Evolutionary conservation across 2,888 invertebrate genomes (phyloP), one percentile per base, ranked within the genome.

Genomic region (Allacma fusca): DNA sequence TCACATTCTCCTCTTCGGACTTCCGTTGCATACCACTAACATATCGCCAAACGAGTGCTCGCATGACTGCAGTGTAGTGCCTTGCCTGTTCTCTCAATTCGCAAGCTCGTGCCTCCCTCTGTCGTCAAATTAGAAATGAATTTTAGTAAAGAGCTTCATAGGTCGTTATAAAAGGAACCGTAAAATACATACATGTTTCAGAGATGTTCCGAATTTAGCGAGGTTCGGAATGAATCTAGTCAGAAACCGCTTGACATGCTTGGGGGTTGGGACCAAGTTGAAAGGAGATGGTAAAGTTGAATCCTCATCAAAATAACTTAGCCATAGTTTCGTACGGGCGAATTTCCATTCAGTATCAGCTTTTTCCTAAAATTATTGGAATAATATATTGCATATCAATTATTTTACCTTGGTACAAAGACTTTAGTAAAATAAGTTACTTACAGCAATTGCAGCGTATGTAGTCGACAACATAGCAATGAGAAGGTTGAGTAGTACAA

Each of bases 381-480:
- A 57, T 21, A 69, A 44, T 4, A 59, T 26, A 21, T 24, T 57
- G 57, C 24, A 34, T 26, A 16, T 9, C 28, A 40, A 13, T 5
- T 5, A 40, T 40, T 40, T 13, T 40, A 40, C 5, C 23, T 44
- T 44, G 21, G 77, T 81, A n/a, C n/a, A n/a, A n/a, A n/a, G n/a
- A n/a, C n/a, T n/a, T n/a, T n/a, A n/a, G n/a, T n/a, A n/a, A n/a
- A n/a, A n/a, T n/a, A n/a, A n/a, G n/a, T n/a, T n/a, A 90, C 93
- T 91, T 88, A 98, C 98, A 86, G 96, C 97, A 85, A 98, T 98
- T 77, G 96, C 91, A 87, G 98, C 97, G 88, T 98, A 98, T 78
- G 97, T 97, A 89, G 97, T 98, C 89, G 97, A 97, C 97, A 98
- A 98, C 98, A 98, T 98, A 84, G 98, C 98, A 85, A 98, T 98